A percentile compares a stretch with the other conserved stretches of the same genome.
These are phyloP conservation scores for Macropus fuliginosus DNA, from an alignment of 2,797 vertebrate species.

Conservation along the genomic window DNA sequence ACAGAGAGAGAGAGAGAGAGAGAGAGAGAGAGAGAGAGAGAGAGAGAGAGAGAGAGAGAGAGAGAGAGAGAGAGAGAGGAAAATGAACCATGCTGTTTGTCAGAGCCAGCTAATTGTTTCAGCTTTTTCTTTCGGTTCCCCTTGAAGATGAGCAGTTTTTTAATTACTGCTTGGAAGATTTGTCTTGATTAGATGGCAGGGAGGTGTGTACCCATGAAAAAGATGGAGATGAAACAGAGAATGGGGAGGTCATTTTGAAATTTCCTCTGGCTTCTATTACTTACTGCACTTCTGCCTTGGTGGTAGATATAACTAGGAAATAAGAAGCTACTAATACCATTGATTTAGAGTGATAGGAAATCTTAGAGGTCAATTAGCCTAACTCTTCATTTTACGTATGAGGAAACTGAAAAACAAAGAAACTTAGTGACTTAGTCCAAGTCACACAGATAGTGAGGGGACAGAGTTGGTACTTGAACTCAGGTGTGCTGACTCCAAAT, in stretches of 20 bases:
- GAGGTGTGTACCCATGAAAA: slow-evolving; percentile 63
- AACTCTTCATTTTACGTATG: background rate
- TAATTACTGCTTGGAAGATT: slow-evolving; percentile 78
- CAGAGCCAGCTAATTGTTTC: slow-evolving; percentile 76
- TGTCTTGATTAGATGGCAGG: slow-evolving; percentile 77
- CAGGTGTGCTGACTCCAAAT: background rate
- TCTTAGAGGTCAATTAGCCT: background rate
- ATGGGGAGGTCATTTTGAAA: slow-evolving; percentile 17
- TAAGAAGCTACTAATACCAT: background rate
- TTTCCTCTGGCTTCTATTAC: slow-evolving; percentile 33
- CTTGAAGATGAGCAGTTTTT: slow-evolving; percentile 78
- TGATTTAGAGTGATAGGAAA: background rate
- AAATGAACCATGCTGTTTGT: slow-evolving; percentile 50
- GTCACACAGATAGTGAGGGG: background rate
- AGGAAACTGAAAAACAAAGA: background rate
- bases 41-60: background rate
- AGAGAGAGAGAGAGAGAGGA: background rate
- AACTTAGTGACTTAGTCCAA: background rate
- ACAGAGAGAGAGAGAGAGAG: slow-evolving; percentile 31
- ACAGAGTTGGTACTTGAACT: background rate
- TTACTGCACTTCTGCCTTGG: slow-evolving; percentile 14
- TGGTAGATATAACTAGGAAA: background rate
- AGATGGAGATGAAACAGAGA: slow-evolving; percentile 36
- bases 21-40: background rate
- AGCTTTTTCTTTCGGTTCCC: slow-evolving; percentile 73